Percentiles rank a stretch among this genome's conserved stretches.
phyloP scores from a whole-genome alignment of 2,797 vertebrate species.

The Trematomus bernacchii region DNA sequence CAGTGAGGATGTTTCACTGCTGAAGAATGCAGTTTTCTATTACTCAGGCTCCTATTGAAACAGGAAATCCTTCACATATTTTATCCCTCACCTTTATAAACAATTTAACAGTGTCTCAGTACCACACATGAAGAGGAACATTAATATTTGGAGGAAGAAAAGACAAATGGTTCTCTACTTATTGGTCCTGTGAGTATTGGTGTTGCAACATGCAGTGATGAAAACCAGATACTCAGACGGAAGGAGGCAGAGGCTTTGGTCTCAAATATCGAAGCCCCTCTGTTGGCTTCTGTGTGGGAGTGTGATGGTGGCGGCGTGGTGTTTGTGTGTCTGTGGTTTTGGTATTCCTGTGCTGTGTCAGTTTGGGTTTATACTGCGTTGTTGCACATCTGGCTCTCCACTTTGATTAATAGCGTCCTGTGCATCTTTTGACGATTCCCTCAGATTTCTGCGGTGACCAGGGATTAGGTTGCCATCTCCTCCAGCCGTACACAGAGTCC shows the following conservation, averaged over 20 bases:
- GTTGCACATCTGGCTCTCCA: conserved; percentile 80
- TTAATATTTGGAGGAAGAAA: conserved; percentile 28
- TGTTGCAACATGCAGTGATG: conserved; percentile 75
- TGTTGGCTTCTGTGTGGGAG: conserved; percentile 70
- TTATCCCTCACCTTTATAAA: conserved; percentile 37
- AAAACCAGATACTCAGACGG: conserved; percentile 74
- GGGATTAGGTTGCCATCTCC: conserved; percentile 83
- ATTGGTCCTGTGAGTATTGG: conserved; percentile 65
- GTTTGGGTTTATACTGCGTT: conserved; percentile 57
- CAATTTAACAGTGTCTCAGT: conserved; percentile 21
- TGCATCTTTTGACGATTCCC: conserved; percentile 82
- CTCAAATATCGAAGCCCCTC: conserved; percentile 59
- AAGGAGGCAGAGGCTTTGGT: conserved; percentile 53
- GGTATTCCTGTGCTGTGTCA: conserved; percentile 63
- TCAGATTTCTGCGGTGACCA: conserved; percentile 76
- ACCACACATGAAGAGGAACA: conserved; percentile 49
- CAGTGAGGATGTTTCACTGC: conserved; percentile 39
- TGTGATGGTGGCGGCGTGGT: conserved; percentile 57
- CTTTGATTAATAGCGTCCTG: conserved; percentile 81
- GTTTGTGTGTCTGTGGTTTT: conserved; percentile 76
- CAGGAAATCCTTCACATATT: conserved; percentile 26
- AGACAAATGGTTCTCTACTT: conserved; percentile 46
- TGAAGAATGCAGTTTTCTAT: conserved; percentile 30
- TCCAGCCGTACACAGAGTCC: conserved; percentile 79
- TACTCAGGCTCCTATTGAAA: conserved; percentile 5